These are phyloP conservation scores for Rattus rattus DNA, from an alignment of 2,113 vertebrate species.

Conservation along the genomic window DNA sequence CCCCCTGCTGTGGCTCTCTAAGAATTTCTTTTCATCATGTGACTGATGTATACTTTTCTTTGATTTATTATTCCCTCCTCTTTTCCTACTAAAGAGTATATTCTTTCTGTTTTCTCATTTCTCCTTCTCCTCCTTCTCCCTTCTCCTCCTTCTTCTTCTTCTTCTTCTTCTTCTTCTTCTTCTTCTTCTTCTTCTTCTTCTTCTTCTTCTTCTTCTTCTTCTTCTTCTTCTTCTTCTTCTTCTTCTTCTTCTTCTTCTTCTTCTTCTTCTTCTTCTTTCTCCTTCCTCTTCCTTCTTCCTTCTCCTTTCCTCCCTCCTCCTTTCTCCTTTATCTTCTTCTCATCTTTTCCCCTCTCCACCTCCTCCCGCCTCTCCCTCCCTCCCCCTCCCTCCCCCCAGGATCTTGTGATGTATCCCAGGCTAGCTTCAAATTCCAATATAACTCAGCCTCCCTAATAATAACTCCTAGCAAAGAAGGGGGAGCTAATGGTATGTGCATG, in stretches of 20 bases:
- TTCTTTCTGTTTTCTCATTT: neutral
- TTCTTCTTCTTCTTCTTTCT: neutral
- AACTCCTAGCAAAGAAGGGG: neutral
- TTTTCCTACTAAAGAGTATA: neutral
- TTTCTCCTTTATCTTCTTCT: neutral
- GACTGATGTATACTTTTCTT: neutral
- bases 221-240: neutral
- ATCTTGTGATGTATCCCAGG: neutral
- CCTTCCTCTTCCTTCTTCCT: too few relatives aligned
- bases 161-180: neutral
- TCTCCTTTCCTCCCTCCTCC: too few relatives aligned
- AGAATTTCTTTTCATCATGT: neutral
- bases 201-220: neutral
- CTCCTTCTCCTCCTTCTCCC: neutral
- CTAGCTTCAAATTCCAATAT: neutral
- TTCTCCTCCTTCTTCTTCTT: neutral
- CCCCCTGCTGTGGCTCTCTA: neutral
- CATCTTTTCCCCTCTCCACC: too few relatives aligned
- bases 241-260: neutral
- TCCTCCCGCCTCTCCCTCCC: accelerated
- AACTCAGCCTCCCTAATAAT: too few relatives aligned
- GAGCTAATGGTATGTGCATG: neutral
- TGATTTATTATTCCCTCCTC: neutral
- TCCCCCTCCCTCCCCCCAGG: accelerated
- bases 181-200: neutral